These are phyloP conservation scores for Oreortyx pictus DNA, from an alignment of 2,797 vertebrate genomes.

Conservation along the genomic window DNA sequence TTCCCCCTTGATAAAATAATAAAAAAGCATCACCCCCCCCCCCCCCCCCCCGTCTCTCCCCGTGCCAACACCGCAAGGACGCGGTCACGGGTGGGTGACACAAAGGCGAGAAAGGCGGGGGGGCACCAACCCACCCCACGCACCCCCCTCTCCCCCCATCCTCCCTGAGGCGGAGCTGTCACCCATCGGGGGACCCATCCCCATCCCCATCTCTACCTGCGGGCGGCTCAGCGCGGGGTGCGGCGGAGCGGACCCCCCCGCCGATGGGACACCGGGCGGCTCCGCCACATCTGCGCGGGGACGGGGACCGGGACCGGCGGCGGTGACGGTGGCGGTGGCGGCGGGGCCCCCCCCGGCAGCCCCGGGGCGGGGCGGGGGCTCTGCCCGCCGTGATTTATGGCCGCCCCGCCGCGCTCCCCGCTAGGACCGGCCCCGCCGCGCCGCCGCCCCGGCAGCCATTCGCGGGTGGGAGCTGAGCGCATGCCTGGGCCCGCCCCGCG, in stretches of 20 bases:
- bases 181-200: neutral
- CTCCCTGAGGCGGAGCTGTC: neutral
- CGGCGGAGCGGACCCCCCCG: slow-evolving; percentile 48
- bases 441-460: slow-evolving; percentile 5
- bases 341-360: slow-evolving; percentile 37
- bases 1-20: no score
- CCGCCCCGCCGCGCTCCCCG: slow-evolving; percentile 63
- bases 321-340: slow-evolving; percentile 5
- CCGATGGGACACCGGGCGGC: slow-evolving; percentile 70
- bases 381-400: slow-evolving; percentile 56
- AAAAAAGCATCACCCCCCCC: neutral
- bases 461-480: slow-evolving; percentile 37
- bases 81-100: neutral
- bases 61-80: neutral
- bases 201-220: neutral
- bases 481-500: neutral
- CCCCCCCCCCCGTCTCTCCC: no score
- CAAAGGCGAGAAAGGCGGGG: neutral
- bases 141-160: neutral
- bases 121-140: neutral
- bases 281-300: slow-evolving; percentile 78
- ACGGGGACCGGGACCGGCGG: slow-evolving; percentile 27
- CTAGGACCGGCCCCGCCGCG: slow-evolving; percentile 44
- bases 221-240: neutral
- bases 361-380: slow-evolving; percentile 42